A percentile compares a stretch with the other conserved stretches of the same genome.
Conservation (phyloP, 2,113 vertebrate genomes). For the Neotragus moschatus region DNA sequence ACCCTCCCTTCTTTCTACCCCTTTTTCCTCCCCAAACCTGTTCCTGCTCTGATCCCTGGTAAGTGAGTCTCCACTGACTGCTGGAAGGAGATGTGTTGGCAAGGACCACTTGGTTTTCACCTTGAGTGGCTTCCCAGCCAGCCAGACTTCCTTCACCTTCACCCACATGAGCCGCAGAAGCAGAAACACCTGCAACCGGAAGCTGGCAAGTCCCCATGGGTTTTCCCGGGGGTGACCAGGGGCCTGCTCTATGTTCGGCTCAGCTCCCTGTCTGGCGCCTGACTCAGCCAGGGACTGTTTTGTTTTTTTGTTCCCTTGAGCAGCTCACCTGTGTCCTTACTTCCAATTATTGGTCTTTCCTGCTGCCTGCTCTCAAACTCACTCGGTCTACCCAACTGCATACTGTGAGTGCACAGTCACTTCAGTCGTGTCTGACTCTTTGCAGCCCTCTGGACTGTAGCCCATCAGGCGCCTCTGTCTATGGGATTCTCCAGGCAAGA, state of each 20-base stretch:
- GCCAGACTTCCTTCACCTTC: background rate
- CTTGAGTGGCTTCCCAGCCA: background rate
- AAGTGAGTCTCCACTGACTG: no score
- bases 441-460: background rate
- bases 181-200: background rate
- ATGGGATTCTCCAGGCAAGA: background rate
- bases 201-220: background rate
- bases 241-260: background rate
- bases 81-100: no score
- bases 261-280: background rate
- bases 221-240: background rate
- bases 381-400: background rate
- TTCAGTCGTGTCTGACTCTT: background rate
- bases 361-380: background rate
- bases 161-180: background rate
- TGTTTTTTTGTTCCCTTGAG: background rate
- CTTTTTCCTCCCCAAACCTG: no score
- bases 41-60: no score
- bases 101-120: fast-evolving
- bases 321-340: background rate
- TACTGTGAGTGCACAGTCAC: fast-evolving
- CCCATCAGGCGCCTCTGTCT: background rate
- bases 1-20: fast-evolving
- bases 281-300: background rate
- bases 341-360: background rate